phyloP scores from a whole-genome alignment of 2,113 vertebrate genomes.

The Tinamus guttatus region DNA sequence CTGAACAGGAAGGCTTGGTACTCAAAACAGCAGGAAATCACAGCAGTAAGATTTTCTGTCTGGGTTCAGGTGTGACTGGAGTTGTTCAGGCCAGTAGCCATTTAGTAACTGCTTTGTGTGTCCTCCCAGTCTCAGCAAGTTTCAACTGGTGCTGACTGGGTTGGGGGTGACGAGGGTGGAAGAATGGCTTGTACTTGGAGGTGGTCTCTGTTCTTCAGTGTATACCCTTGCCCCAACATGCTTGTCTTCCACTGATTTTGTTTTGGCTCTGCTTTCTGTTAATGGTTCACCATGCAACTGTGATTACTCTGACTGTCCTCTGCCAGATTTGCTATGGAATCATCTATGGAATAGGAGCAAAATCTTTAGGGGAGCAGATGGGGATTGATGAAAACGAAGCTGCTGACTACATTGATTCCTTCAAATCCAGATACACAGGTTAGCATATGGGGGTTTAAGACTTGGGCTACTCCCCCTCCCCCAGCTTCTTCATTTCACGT shows the following conservation, averaged over 20 bases:
- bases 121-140: rapidly evolving
- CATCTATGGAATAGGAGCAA: conserved; percentile 97
- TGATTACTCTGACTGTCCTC: background rate
- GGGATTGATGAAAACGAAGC: conserved; percentile 91
- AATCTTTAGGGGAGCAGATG: conserved; percentile 96
- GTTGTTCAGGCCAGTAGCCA: background rate
- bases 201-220: background rate
- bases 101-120: background rate
- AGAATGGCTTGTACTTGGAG: background rate
- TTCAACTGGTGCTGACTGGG: background rate
- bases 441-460: conserved; percentile 10
- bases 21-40: background rate
- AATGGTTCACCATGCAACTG: background rate
- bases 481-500: background rate
- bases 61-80: background rate
- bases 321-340: conserved; percentile 97
- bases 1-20: background rate
- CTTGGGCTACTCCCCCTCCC: background rate
- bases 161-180: background rate
- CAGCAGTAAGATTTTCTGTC: background rate
- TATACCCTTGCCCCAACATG: background rate
- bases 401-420: conserved; percentile 91
- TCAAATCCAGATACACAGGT: conserved; percentile 96
- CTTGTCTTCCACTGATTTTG: background rate
- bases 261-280: conserved; percentile 21